Conservation (phyloP, 2,113 vertebrate genomes). For the Gorsachius goisagi region DNA sequence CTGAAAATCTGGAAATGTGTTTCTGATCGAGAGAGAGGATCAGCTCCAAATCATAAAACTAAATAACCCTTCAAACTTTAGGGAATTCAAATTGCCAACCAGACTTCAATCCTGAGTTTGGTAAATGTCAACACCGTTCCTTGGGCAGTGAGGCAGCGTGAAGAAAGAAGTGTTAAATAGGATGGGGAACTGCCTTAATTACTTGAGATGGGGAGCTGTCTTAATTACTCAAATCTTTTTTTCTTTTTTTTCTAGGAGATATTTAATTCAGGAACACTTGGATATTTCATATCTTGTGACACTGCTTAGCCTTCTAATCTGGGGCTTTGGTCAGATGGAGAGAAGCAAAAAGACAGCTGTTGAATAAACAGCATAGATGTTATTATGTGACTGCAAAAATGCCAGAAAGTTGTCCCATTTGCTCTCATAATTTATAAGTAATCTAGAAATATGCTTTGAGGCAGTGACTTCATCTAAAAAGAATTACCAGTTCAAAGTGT, state of each 20-base stretch:
- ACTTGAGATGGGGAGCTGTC: background rate
- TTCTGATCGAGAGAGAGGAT: background rate
- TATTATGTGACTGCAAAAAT: constrained; percentile 6
- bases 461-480: constrained; percentile 34
- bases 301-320: constrained; percentile 10
- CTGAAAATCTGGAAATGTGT: background rate
- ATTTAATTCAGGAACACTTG: background rate
- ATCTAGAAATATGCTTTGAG: constrained; percentile 35
- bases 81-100: constrained; percentile 32
- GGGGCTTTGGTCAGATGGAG: background rate
- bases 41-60: constrained; percentile 18
- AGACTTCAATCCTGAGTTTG: background rate
- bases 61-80: constrained; percentile 18
- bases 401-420: constrained; percentile 5
- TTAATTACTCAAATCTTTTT: background rate
- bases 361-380: background rate
- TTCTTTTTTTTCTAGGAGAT: background rate
- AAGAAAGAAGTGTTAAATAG: constrained; percentile 14
- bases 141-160: background rate
- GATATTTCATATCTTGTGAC: background rate
- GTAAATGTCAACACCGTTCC: constrained; percentile 31
- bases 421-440: constrained; percentile 30
- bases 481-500: constrained; percentile 7
- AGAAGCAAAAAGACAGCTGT: constrained; percentile 35
- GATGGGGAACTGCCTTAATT: background rate